Evolutionary conservation across 1,140 invertebrate genomes (phyloP).

Genomic region (Pararge aegeria): DNA sequence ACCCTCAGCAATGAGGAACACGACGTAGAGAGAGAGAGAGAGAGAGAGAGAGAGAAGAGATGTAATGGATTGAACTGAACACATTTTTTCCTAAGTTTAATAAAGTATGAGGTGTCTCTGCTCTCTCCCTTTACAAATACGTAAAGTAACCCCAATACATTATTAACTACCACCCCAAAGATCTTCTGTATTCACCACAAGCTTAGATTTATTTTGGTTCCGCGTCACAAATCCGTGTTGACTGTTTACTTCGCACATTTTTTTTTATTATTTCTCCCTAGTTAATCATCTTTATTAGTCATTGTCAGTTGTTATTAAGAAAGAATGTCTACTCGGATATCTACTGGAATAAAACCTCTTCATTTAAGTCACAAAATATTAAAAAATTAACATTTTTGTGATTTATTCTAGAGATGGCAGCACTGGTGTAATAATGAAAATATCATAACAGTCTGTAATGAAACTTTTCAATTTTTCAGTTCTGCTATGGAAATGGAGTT

Average conservation of each 20-base stretch:
- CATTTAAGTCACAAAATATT: no score
- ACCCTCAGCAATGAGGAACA: no score
- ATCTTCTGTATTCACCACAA: constrained; percentile 20
- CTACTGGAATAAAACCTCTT: no score
- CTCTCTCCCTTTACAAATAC: constrained; percentile 24
- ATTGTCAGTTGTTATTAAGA: neutral
- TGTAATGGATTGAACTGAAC: neutral
- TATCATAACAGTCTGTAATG: no score
- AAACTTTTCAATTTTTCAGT: no score
- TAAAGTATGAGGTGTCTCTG: constrained; percentile 30
- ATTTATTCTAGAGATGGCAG: no score
- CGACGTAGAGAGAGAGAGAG: no score
- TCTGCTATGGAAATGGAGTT: no score
- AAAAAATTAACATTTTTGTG: no score
- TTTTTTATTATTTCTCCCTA: neutral
- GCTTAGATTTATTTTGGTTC: constrained; percentile 24
- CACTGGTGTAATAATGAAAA: no score
- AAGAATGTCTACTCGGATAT: neutral
- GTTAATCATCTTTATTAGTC: neutral
- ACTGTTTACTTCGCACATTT: neutral
- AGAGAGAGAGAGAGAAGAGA: no score
- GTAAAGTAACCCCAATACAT: constrained; percentile 34
- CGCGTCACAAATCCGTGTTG: neutral
- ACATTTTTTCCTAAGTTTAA: constrained; percentile 22
- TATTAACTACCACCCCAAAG: constrained; percentile 30